Evolutionary conservation across 2,113 vertebrate species (phyloP), one percentile per base, ranked within the genome.

Genomic region (Forbesichthys papilliferus): DNA sequence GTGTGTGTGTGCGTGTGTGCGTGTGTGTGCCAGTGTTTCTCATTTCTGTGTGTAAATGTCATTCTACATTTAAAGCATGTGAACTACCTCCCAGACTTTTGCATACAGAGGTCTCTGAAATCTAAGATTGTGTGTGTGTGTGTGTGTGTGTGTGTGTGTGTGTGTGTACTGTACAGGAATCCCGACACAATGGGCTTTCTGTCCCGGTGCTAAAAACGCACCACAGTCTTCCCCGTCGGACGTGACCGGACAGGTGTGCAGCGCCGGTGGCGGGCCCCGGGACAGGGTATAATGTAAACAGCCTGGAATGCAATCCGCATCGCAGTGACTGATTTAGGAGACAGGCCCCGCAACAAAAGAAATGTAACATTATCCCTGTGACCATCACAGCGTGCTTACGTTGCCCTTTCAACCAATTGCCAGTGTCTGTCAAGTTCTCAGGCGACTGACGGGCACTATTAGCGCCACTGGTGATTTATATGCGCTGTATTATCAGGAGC

Each of bases 181-280:
- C 56, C 62, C 59, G 54, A 67, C 60, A 85, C 84, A 87, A 83
- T 78, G 80, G 64, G 10, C 53, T 86, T 79, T 82, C 81, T 88
- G 86, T 89, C 85, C 66, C 36, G 11, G 13, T 49, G 46, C 14
- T 13, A 13, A 76, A 88, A 86, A 86, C 73, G 78, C 85, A 84
- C 84, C 83, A 77, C 59, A 74, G 77, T 78, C 81, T 84, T 42
- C 48, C 55, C 64, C 58, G 0, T 9, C 68, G 79, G 82, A 91
- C 82, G n/a, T 85, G 88, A 84, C 66, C 1, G 86, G 87, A 90
- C 89, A 92, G 90, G 89, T 92, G 90, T 84, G 78, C 75, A 69
- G 59, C 77, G 69, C 81, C 72, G 79, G 76, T 78, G 85, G 81
- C 75, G 66, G 68, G 11, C 79, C 64, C 82, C 80, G 74, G 67